Evolutionary conservation across 1,140 invertebrate genomes (phyloP), one percentile per base, ranked within the genome.

Genomic region (Euwallacea similis): DNA sequence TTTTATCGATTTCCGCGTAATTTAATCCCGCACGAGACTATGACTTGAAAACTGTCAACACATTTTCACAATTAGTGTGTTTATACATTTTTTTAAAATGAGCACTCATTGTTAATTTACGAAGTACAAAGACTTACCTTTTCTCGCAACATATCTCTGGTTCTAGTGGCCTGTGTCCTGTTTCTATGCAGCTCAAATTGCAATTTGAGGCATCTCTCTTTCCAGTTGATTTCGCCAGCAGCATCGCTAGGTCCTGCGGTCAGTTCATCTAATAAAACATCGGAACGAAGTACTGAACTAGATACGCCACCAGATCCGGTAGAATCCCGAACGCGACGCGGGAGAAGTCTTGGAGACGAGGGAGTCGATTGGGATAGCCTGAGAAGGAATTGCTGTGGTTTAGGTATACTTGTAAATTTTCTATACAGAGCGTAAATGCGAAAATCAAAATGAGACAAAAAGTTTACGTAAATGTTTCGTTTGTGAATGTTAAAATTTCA

Each of bases 141-240:
- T 84, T 94, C 91, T 76, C 91, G 85, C 43, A 95, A 87, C 86
- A 93, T 91, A 77, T 93, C 91, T 33, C 92, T 85, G 42, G 94
- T 92, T 74, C 91, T 87, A n/a, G 90, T 90, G 0, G 93, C 91
- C 80, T 95, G 93, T 73, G 91, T 88, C 65, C 91, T 85, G 74
- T 91, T 94, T 59, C 91, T 85, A 78, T 94, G 91, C 75, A 95
- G 82, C 76, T 94, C 92, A 73, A 93, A 79, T 77, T 95, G 93
- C 71, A 95, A 79, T 76, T 93, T 90, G 72, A 93, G 81, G 79
- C 93, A 95, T 41, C 91, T 84, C 78, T 94, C 91, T 81, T 93
- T 91, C 93, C 93, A 95, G 78, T 91, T 91, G 66, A 87, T 81
- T 62, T 82, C 81, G 72, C 86, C 85, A 2, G 82, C 69, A 79